Evolutionary conservation across 2,113 vertebrate species (phyloP), one percentile per base, ranked within the genome.

Genomic region (Rafetus swinhoei): DNA sequence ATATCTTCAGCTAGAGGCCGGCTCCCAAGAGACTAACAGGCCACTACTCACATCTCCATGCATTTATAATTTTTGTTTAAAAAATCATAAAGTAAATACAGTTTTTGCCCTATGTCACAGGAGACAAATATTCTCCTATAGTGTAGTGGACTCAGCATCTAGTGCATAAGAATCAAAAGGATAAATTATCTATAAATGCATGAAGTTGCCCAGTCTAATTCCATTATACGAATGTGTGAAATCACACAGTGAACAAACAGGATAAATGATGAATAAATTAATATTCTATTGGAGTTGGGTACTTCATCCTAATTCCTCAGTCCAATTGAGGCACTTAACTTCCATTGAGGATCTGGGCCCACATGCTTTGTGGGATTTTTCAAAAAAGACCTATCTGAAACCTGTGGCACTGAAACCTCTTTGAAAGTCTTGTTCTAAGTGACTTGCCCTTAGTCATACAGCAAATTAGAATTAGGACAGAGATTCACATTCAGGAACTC

Each of bases 1-100:
- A 79, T 79, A 92, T 92, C 85, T 57, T 81, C 90, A 85, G 84
- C 85, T 87, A 87, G 90, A 84, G 72, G 59, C 35, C 39, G 69
- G 59, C n/a, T 32, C 77, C 54, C 52, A 55, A 22, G 74, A 50
- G 22, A 50, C 22, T 25, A 25, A 13, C 22, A 77, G 22, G 54
- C 39, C 50, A 14, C 81, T 7, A 52, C 18, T 79, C 15, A 22
- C 14, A 84, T 22, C 3, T 74, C 52, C 62, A 82, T 21, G 5
- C 54, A 50, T 77, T 45, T 13, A 60, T 25, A 52, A 82, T 77
- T 22, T 82, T 65, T 45, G 52, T 55, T 56, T 25, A 60, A 60
- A 39, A 3, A 18, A 45, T 54, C 62, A 25, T 15, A 35, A 59
- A 56, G 50, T 29, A 25, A 84, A 60, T 54, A 7, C 8, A 16